Evolutionary conservation across 2,888 invertebrate genomes (phyloP).

Genomic region (Apantesis nais): DNA sequence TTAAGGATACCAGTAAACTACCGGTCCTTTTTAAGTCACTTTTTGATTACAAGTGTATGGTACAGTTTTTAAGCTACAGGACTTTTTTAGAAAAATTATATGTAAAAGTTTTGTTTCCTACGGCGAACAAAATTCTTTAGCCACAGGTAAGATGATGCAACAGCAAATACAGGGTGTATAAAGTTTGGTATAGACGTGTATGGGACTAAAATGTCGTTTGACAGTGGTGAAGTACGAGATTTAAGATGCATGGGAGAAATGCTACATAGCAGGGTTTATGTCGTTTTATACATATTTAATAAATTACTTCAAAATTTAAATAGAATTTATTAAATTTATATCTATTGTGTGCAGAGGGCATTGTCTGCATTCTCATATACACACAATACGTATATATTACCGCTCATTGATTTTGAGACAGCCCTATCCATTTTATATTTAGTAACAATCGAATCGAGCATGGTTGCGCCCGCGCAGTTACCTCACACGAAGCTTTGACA

Average conservation of each 20-base stretch:
- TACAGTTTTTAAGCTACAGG: background rate
- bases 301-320: too few relatives aligned
- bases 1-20: background rate
- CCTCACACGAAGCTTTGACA: slow-evolving; percentile 40
- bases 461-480: slow-evolving; percentile 18
- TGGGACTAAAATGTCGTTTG: too few relatives aligned
- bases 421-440: slow-evolving; percentile 29
- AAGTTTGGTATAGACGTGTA: too few relatives aligned
- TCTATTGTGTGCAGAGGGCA: slow-evolving; percentile 25
- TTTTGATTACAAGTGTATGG: background rate
- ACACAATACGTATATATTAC: slow-evolving; percentile 27
- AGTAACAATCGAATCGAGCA: slow-evolving; percentile 21
- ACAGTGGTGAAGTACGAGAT: too few relatives aligned
- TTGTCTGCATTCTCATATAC: slow-evolving; percentile 21
- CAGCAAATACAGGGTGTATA: too few relatives aligned
- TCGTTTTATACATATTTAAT: too few relatives aligned
- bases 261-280: too few relatives aligned
- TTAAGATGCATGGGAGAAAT: too few relatives aligned
- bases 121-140: too few relatives aligned
- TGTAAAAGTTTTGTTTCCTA: too few relatives aligned
- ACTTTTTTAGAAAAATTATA: too few relatives aligned
- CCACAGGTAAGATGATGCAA: too few relatives aligned
- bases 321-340: slow-evolving; percentile 13
- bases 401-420: slow-evolving; percentile 26
- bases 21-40: background rate